Base-by-base conservation (phyloP, 1,140 invertebrate genomes). In the Listronotus oregonensis region DNA sequence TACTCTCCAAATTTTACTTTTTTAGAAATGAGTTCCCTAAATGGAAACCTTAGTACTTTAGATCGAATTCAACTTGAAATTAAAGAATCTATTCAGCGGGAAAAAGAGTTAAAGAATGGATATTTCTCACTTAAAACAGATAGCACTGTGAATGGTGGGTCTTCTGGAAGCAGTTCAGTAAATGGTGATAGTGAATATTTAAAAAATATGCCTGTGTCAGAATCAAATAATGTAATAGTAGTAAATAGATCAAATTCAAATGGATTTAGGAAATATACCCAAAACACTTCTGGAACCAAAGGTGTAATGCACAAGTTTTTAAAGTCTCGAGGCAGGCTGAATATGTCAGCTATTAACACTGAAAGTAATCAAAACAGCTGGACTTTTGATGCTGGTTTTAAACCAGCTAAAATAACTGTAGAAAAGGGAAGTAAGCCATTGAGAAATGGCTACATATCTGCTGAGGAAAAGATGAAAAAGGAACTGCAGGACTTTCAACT, bases 271-370 rank as follows among this genome's bases (percentile, higher is more conserved):
- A 64, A 64, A 18, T 75, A 75, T 43, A 68, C 64, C 12, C 76
- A 71, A 32, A 77, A 78, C 37, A 43, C 67, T 10, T 63, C 67
- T 9, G 14, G 21, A 17, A 65, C 67, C 7, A 77, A 73, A 68
- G 78, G 78, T 40, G 72, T 79, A 1, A 79, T 79, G 78, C 75
- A 78, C 27, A 77, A 76, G 54, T 79, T 79, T 57, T 57, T 79
- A 17, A 79, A 78, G 70, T 71, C 69, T 12, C 57, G 76, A 54
- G 78, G 78, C 9, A 77, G 73, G 72, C 6, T 77, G 12, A 62
- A 37, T 31, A 56, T 63, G 32, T 51, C 58, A 14, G 21, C 60
- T 15, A 60, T 68, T 10, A 68, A 65, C 31, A 42, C 44, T 15
- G 57, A 54, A n/a, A 64, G 37, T 43, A 46, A 55, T 18, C 60